These are phyloP conservation scores for Stenodera caucasica DNA, from an alignment of 2,888 invertebrate species.

Conservation along the genomic window DNA sequence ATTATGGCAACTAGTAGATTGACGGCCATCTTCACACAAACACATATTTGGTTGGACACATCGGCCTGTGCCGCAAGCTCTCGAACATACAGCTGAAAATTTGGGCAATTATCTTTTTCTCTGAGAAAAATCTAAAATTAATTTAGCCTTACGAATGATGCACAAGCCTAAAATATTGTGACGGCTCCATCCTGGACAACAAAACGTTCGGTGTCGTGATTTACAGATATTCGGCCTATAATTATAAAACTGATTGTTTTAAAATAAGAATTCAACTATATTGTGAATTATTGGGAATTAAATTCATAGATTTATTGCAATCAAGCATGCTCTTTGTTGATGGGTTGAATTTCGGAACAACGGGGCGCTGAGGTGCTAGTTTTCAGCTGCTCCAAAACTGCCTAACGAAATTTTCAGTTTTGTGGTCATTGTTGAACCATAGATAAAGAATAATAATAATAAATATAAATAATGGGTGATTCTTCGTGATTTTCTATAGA, in stretches of 20 bases:
- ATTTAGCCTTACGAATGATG: constrained; percentile 75
- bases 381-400: too few species aligned
- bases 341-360: too few species aligned
- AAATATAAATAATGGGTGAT: too few species aligned
- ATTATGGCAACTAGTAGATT: constrained; percentile 62
- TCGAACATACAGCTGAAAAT: constrained; percentile 69
- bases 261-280: constrained; percentile 13
- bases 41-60: constrained; percentile 84
- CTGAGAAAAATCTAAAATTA: constrained; percentile 8
- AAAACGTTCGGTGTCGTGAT: constrained; percentile 71
- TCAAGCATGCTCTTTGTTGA: constrained; percentile 27
- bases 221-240: constrained; percentile 82
- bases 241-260: constrained; percentile 40
- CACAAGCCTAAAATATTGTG: constrained; percentile 74
- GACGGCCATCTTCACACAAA: constrained; percentile 72
- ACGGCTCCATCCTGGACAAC: constrained; percentile 84
- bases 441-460: too few species aligned
- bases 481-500: too few species aligned
- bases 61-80: constrained; percentile 71
- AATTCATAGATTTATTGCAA: constrained; percentile 27
- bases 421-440: too few species aligned
- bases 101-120: constrained; percentile 13
- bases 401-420: too few species aligned
- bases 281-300: constrained; percentile 8
- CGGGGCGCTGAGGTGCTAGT: too few species aligned